A percentile compares a stretch with the other conserved stretches of the same genome.
Conservation (phyloP, 2,888 invertebrate genomes). For the Pristionchus mayeri region DNA sequence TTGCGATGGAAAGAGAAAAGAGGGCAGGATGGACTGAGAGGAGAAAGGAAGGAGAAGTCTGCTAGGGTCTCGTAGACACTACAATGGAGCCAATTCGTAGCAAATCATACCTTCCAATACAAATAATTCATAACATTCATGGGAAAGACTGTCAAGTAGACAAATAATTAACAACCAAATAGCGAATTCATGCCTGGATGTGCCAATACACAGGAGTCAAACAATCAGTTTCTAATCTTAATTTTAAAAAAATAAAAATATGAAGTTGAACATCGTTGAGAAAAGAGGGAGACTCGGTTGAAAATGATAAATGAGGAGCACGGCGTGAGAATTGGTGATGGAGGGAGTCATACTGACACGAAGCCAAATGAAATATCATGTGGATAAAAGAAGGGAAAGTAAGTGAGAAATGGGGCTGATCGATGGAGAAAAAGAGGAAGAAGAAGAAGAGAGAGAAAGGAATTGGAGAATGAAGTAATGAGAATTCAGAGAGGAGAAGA, state of each 20-base stretch:
- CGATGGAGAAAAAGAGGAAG: not conserved
- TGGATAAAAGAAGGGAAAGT: constrained; percentile 1
- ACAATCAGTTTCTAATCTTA: no score
- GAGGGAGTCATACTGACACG: not conserved
- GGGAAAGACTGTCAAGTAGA: no score
- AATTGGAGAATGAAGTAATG: constrained; percentile 40
- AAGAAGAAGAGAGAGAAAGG: not conserved
- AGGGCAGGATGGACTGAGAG: not conserved
- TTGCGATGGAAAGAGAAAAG: not conserved
- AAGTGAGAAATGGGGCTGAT: not conserved
- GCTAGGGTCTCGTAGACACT: not conserved
- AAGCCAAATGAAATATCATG: not conserved
- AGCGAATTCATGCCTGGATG: no score
- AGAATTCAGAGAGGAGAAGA: constrained; percentile 12
- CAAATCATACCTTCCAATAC: no score
- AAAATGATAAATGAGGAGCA: not conserved
- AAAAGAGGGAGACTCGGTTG: not conserved
- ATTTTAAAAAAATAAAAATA: no score
- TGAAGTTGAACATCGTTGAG: no score
- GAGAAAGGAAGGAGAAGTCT: not conserved
- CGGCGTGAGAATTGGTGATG: not conserved
- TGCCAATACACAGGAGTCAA: no score
- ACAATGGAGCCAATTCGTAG: no score
- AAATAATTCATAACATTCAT: no score
- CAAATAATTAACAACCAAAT: no score